Percentiles rank a stretch among this genome's conserved stretches.
These are phyloP conservation scores for Gulo gulo DNA, from an alignment of 2,113 vertebrate genomes.

Conservation along the genomic window DNA sequence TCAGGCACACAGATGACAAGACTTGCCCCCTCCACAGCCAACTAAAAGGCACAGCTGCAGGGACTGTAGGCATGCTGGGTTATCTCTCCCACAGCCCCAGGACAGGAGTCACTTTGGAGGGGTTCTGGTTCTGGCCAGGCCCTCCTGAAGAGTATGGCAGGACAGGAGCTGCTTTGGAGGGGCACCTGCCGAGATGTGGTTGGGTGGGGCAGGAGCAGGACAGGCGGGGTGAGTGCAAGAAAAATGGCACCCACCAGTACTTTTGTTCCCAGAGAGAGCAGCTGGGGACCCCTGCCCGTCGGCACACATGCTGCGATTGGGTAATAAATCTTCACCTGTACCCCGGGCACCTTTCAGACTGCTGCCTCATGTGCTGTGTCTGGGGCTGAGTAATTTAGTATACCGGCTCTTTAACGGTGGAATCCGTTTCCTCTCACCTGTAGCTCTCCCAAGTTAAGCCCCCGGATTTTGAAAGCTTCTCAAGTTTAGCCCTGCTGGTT, in stretches of 20 bases:
- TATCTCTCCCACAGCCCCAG: background rate
- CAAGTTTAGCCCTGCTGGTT: background rate
- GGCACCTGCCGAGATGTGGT: background rate
- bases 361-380: background rate
- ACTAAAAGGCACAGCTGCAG: background rate
- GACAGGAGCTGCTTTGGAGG: background rate
- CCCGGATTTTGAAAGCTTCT: background rate
- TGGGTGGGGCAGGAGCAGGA: background rate
- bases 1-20: background rate
- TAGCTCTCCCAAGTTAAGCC: background rate
- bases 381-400: background rate
- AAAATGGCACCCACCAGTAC: background rate
- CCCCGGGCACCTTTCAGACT: too few species aligned
- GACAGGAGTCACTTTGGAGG: background rate
- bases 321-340: background rate
- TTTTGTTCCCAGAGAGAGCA: background rate
- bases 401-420: background rate
- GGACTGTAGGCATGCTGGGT: background rate
- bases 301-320: background rate
- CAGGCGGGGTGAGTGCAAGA: background rate
- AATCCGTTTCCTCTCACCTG: background rate
- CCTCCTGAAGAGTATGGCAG: background rate
- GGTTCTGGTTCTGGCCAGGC: background rate
- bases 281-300: background rate
- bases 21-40: background rate